These are phyloP conservation scores for Isurus oxyrinchus DNA, from an alignment of 2,113 vertebrate species.

Conservation along the genomic window DNA sequence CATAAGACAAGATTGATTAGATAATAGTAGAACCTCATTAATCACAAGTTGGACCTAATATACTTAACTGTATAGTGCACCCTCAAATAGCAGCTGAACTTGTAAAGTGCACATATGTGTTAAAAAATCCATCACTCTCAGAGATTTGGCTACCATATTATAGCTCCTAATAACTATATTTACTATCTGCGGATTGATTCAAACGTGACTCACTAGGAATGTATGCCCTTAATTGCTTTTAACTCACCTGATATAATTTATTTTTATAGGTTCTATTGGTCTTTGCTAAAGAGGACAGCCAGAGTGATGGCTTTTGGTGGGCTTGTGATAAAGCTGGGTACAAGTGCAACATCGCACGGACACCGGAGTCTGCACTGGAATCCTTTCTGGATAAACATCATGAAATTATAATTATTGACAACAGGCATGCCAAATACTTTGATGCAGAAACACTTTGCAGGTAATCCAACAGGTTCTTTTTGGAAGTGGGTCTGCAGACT, in stretches of 20 bases:
- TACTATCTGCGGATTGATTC: neutral
- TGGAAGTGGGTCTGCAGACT: neutral
- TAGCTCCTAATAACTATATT: neutral
- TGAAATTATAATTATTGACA: conserved; percentile 86
- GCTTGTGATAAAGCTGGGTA: conserved; percentile 89
- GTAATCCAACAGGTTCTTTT: conserved; percentile 50
- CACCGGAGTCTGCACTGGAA: conserved; percentile 80
- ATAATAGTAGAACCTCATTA: neutral
- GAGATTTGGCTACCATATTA: neutral
- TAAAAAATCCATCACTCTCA: neutral
- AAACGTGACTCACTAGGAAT: neutral
- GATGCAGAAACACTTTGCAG: conserved; percentile 80
- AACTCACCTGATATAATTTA: conserved; percentile 26
- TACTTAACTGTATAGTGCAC: neutral
- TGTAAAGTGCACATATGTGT: neutral
- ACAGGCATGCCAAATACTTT: conserved; percentile 72
- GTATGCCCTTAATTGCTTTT: neutral
- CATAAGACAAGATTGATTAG: neutral
- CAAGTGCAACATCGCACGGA: conserved; percentile 76
- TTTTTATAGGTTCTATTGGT: conserved; percentile 80
- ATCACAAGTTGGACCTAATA: too few species aligned
- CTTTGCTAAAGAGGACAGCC: conserved; percentile 88
- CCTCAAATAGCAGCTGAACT: neutral
- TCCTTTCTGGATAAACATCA: conserved; percentile 91
- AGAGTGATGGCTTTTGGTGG: conserved; percentile 95